Conservation (phyloP, 2,888 invertebrate genomes). For the Desoria tigrina region DNA sequence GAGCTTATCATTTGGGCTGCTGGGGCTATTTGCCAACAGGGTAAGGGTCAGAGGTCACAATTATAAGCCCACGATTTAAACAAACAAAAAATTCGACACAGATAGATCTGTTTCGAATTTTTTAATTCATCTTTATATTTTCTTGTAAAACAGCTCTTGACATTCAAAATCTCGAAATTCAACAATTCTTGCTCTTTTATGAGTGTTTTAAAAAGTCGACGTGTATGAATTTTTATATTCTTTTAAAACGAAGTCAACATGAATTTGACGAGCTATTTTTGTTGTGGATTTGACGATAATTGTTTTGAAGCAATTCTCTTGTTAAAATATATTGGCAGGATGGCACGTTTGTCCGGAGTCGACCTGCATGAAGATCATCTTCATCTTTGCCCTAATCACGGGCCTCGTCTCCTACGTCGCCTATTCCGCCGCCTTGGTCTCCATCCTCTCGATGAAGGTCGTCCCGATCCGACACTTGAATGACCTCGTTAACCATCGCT, state of each 20-base stretch:
- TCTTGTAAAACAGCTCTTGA: too few relatives aligned
- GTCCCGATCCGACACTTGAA: constrained; percentile 32
- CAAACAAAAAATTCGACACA: too few relatives aligned
- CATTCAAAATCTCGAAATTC: constrained; percentile 1
- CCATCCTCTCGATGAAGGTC: constrained; percentile 44
- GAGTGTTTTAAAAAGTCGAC: too few relatives aligned
- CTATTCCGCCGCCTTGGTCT: constrained; percentile 44
- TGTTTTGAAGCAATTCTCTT: too few relatives aligned
- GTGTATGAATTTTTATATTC: too few relatives aligned
- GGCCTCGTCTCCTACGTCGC: constrained; percentile 42
- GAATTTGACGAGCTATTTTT: too few relatives aligned
- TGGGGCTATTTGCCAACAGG: constrained; percentile 46
- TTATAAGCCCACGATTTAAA: not conserved
- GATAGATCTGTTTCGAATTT: too few relatives aligned
- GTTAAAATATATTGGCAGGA: too few relatives aligned
- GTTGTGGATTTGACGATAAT: too few relatives aligned
- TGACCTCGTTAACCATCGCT: constrained; percentile 34
- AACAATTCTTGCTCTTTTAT: too few relatives aligned
- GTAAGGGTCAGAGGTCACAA: constrained; percentile 17
- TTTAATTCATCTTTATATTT: not conserved
- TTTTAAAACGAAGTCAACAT: too few relatives aligned
- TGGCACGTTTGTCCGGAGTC: constrained; percentile 45
- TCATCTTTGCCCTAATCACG: constrained; percentile 40
- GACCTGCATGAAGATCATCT: constrained; percentile 43
- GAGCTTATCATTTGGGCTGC: constrained; percentile 40